Evolutionary conservation across 2,113 vertebrate species (phyloP), one percentile per base, ranked within the genome.

Genomic region (Embiotoca jacksoni): DNA sequence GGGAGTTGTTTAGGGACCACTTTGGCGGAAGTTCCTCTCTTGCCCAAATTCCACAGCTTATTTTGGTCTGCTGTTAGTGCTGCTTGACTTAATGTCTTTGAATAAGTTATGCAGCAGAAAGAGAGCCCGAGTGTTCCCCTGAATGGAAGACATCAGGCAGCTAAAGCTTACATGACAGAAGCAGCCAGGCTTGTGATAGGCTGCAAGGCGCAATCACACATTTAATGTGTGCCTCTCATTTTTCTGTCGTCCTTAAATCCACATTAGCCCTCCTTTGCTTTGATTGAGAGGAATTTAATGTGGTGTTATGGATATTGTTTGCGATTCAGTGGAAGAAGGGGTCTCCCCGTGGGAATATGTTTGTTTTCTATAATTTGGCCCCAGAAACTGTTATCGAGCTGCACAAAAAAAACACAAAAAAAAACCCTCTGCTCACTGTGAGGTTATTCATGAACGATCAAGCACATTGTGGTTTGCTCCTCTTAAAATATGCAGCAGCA

Each of bases 41-140:
- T 44, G 60, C 39, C 62, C 50, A 41, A 60, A 90, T 90, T 86
- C 89, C 85, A 14, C 52, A 70, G 86, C 84, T 89, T 92, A 86
- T 91, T 90, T 90, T 79, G 53, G 87, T 79, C 83, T 53, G 0
- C 62, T 59, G 73, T 82, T 87, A 75, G 63, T 83, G 67, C 85
- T 74, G 74, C 79, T 81, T 82, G 61, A 77, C 75, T 82, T 84
- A 16, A 66, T 63, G 63, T 36, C 54, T 72, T 46, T 84, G 65
- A 81, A 82, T 82, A 72, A 81, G 76, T 86, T 85, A 71, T 60
- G 56, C 39, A 7, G 58, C 60, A 63, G 49, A 77, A 31, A 64
- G 36, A 47, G 46, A n/a, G n/a, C n/a, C n/a, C n/a, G n/a, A n/a
- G 23, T 23, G 23, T 23, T 23, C 23, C 62, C 46, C 52, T 66